phyloP scores from a whole-genome alignment of 2,888 invertebrate genomes.

The Troilus luridus region DNA sequence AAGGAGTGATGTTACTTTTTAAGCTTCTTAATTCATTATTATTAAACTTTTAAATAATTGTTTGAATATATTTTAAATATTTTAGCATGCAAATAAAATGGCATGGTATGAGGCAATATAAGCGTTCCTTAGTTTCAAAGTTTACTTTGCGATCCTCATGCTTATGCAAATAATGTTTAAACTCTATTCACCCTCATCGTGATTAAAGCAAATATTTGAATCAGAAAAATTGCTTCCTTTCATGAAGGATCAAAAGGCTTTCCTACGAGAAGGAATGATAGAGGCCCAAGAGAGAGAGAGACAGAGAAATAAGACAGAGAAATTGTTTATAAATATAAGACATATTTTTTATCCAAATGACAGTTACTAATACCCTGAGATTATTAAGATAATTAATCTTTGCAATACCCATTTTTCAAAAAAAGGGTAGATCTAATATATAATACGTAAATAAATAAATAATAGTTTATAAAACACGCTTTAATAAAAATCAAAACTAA shows the following conservation, averaged over 20 bases:
- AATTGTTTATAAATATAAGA: neutral
- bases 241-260: constrained; percentile 32
- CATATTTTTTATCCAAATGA: neutral
- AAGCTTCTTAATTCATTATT: too few species aligned
- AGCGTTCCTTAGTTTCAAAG: neutral
- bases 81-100: too few species aligned
- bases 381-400: too few species aligned
- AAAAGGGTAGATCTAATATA: too few species aligned
- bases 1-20: too few species aligned
- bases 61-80: too few species aligned
- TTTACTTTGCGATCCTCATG: neutral
- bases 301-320: neutral
- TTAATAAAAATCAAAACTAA: too few species aligned
- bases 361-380: neutral
- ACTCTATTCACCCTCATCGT: neutral
- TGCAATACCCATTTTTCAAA: too few species aligned
- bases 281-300: neutral
- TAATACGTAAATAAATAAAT: too few species aligned
- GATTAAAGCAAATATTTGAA: constrained; percentile 43
- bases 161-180: constrained; percentile 10
- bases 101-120: neutral
- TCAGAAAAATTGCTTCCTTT: constrained; percentile 36
- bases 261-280: neutral
- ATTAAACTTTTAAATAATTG: too few species aligned
- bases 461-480: too few species aligned